Base-by-base conservation (phyloP, 92 coral and sea anemone species). In the Isaurus tuberculatus region DNA sequence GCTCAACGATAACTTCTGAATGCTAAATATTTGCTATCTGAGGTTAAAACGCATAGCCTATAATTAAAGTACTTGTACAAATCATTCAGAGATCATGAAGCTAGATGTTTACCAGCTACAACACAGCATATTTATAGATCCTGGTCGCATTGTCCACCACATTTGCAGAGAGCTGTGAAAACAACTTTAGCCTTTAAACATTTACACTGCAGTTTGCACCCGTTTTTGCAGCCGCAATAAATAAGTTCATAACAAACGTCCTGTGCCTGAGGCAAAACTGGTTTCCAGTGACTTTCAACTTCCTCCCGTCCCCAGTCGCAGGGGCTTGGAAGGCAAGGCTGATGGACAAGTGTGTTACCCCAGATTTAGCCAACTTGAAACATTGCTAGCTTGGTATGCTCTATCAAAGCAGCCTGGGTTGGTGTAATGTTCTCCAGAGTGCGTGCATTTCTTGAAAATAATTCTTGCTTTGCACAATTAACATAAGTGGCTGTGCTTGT, bases 351-450 rank as follows among this genome's bases (percentile, higher is more conserved):
- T 28, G 80, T 10, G 34, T 43, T 83, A 23, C 86, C 70, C 86
- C 86, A 83, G 53, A 72, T 30, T 0, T 51, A 55, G 2, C 90
- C 73, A 10, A 48, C 86, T 69, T 72, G 80, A 27, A 63, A 85
- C 25, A 42, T 73, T 0, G 86, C 86, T 11, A 75, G 55, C 81
- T 64, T 70, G 22, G 74, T 77, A 65, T 88, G 91, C 64, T 88
- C 65, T 5, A 20, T 4, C 0, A 88, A 73, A 36, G 91, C 85
- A 20, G 85, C 88, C 20, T 75, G 85, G 10, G 88, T 83, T 25
- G 88, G 88, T 17, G 91, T 87, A 23, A 75, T 81, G 65, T 74
- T 65, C 17, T 83, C 72, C 6, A 81, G 57, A 14, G 82, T 61
- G 4, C 74, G 22, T 16, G 61, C 49, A 0, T 43, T 53, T 31